Evolutionary conservation across 2,113 vertebrate species (phyloP).

Genomic region (Scomber scombrus): DNA sequence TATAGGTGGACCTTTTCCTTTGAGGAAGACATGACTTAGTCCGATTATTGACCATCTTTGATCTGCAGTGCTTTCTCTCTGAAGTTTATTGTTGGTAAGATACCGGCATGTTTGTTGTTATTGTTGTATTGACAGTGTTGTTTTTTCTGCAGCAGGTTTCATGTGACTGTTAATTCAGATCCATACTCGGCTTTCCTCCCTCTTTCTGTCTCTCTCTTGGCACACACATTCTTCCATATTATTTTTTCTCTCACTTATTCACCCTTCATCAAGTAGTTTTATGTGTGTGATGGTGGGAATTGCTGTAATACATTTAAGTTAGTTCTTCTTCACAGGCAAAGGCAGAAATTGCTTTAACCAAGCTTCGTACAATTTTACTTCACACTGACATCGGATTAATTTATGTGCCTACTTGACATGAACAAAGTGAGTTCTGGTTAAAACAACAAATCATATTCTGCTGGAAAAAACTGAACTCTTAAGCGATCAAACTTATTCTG

Average conservation of each 20-base stretch:
- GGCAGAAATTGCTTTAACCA: conserved; percentile 6
- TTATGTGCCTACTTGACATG: conserved; percentile 13
- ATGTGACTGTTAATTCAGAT: conserved; percentile 13
- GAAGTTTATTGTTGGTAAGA: conserved; percentile 69
- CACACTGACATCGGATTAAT: conserved; percentile 6
- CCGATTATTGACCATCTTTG: neutral
- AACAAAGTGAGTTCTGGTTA: conserved; percentile 17
- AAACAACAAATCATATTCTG: neutral
- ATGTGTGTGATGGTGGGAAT: conserved; percentile 30
- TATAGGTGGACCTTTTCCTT: neutral
- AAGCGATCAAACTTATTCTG: conserved; percentile 10
- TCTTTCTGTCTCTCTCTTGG: neutral
- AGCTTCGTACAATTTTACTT: conserved; percentile 1
- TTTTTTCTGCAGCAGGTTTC: conserved; percentile 22
- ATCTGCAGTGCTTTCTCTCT: conserved; percentile 4
- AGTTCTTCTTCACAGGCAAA: conserved; percentile 32
- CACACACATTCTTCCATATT: neutral
- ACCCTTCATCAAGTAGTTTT: conserved; percentile 38
- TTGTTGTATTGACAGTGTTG: conserved; percentile 7
- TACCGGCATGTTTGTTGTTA: neutral
- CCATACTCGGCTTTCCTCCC: neutral
- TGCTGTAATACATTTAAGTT: conserved; percentile 42
- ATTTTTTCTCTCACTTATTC: conserved; percentile 5
- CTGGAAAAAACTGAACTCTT: neutral
- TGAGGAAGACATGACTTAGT: conserved; percentile 5